Evolutionary conservation across 2,113 vertebrate species (phyloP).

Genomic region (Athene noctua): DNA sequence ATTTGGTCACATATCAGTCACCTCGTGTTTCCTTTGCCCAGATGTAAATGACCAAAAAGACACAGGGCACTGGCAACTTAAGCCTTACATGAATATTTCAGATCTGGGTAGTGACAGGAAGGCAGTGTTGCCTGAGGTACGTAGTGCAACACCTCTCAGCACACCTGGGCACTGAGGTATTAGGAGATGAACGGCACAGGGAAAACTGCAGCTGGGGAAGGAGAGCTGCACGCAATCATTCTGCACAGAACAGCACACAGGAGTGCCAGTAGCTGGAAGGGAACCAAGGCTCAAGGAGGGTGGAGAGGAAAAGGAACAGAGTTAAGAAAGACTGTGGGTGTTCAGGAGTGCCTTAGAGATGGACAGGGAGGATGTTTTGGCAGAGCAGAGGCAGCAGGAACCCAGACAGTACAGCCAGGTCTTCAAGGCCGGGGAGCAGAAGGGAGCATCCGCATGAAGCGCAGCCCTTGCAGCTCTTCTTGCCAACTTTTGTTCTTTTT

Average conservation of each 20-base stretch:
- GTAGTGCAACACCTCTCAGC: rapidly evolving
- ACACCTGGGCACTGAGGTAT: rapidly evolving
- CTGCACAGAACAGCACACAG: rapidly evolving
- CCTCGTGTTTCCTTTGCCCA: not conserved
- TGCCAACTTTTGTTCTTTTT: slow-evolving; percentile 9
- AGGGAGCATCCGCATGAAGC: not conserved
- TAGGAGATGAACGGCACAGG: not conserved
- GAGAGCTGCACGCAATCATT: not conserved
- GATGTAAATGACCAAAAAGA: not conserved
- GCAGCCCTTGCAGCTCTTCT: not conserved
- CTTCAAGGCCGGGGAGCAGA: not conserved
- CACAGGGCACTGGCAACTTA: rapidly evolving
- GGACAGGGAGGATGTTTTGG: not conserved
- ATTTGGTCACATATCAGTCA: not conserved
- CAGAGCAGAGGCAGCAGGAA: not conserved
- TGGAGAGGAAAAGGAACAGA: not conserved
- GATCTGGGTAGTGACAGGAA: not conserved
- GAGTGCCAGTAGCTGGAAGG: not conserved
- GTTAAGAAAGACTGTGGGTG: not conserved
- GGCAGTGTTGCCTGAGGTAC: not conserved
- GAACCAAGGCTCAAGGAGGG: not conserved
- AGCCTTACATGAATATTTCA: not conserved
- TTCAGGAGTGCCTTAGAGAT: not conserved
- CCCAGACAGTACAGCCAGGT: not conserved
- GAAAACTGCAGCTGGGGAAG: not conserved